phyloP scores from a whole-genome alignment of 2,113 vertebrate species.

The Melozone crissalis region DNA sequence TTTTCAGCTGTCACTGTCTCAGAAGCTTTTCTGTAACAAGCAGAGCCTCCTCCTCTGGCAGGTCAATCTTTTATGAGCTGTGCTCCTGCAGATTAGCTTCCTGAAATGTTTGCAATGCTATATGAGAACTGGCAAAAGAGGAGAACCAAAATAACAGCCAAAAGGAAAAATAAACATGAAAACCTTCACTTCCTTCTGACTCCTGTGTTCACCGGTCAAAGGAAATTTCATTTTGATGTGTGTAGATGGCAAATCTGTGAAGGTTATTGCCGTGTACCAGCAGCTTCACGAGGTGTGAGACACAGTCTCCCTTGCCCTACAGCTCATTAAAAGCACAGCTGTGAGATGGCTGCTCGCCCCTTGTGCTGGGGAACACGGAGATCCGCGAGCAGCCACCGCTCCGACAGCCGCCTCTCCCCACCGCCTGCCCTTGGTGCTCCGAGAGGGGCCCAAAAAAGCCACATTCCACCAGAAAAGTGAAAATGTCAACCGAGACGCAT shows the following conservation, averaged over 20 bases:
- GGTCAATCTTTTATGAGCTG: conserved; percentile 16
- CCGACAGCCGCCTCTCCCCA: neutral
- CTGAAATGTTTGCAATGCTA: conserved; percentile 14
- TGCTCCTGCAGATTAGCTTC: conserved; percentile 38
- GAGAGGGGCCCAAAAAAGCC: neutral
- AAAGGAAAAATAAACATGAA: neutral
- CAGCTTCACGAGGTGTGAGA: neutral
- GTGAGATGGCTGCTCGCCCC: neutral
- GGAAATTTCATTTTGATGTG: conserved; percentile 32
- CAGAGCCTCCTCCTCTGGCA: neutral
- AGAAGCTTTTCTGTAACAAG: conserved; percentile 50
- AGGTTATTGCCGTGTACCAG: neutral
- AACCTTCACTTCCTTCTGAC: neutral
- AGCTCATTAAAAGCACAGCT: neutral
- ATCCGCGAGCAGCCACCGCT: neutral
- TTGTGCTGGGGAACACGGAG: neutral
- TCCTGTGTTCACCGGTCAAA: neutral
- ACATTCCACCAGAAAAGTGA: neutral
- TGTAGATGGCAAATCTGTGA: neutral
- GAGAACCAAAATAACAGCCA: conserved; percentile 11
- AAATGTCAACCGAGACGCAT: neutral
- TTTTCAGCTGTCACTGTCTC: conserved; percentile 35
- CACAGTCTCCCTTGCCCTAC: neutral
- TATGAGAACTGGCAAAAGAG: neutral
- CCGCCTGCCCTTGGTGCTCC: neutral